These are phyloP conservation scores for Trichopria drosophilae DNA, from an alignment of 2,888 invertebrate species.

Conservation along the genomic window DNA sequence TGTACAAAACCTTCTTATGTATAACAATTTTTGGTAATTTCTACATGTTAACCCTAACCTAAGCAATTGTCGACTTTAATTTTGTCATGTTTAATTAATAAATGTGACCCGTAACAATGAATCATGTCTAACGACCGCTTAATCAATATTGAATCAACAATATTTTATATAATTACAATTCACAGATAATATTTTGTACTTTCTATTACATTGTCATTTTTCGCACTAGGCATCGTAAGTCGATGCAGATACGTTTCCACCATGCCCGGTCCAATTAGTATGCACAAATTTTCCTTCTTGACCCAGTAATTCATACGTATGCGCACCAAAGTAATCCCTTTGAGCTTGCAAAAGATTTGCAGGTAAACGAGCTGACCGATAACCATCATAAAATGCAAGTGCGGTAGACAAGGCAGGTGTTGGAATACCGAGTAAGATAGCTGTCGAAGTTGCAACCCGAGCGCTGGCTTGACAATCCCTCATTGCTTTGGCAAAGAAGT, in stretches of 20 bases:
- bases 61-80: no score
- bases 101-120: no score
- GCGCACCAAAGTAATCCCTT: slow-evolving; percentile 98
- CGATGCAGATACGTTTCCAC: slow-evolving; percentile 92
- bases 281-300: slow-evolving; percentile 89
- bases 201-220: no score
- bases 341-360: slow-evolving; percentile 97
- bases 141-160: no score
- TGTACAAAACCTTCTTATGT: no score
- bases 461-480: slow-evolving; percentile 79
- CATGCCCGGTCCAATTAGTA: slow-evolving; percentile 99
- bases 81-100: no score
- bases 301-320: slow-evolving; percentile 89
- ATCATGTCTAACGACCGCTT: no score
- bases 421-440: slow-evolving; percentile 82
- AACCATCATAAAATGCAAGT: slow-evolving; percentile 96
- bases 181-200: no score
- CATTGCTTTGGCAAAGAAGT: slow-evolving; percentile 88
- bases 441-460: slow-evolving; percentile 77
- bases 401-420: slow-evolving; percentile 92
- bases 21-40: no score
- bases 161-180: no score
- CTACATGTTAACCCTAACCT: no score
- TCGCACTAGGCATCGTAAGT: slow-evolving; percentile 86
- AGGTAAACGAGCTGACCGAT: slow-evolving; percentile 81